phyloP scores from a whole-genome alignment of 30 jellyfish, hydroid and myxozoan species.

The Catostylus mosaicus region DNA sequence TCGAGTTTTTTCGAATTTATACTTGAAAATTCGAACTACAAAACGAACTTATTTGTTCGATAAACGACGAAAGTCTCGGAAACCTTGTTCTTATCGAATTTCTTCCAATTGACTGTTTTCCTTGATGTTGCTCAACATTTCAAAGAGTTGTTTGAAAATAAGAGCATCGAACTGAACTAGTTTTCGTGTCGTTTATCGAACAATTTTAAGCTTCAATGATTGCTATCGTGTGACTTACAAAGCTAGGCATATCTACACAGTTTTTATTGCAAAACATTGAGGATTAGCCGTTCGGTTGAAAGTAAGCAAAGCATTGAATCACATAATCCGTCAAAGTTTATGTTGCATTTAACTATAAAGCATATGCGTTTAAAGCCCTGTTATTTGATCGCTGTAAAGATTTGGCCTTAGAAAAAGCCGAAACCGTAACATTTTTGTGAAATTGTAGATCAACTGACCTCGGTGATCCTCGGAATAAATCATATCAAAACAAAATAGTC shows the following conservation, averaged over 20 bases:
- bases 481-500: not conserved
- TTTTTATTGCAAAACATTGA: not conserved
- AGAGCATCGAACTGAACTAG: no score
- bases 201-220: not conserved
- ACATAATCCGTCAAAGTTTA: not conserved
- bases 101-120: no score
- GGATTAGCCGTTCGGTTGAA: not conserved
- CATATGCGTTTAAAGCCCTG: not conserved
- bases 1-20: no score
- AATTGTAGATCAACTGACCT: constrained; percentile 2
- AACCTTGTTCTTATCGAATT: no score
- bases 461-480: not conserved
- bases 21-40: no score
- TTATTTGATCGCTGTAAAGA: not conserved
- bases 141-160: no score
- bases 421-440: not conserved
- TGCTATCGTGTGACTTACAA: not conserved
- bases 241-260: not conserved
- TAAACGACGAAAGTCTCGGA: no score
- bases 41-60: no score
- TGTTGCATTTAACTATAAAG: not conserved
- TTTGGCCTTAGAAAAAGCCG: constrained; percentile 1
- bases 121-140: no score
- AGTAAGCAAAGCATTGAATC: not conserved
- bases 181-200: no score